Base-by-base conservation (phyloP, 2,113 vertebrate species). In the Antennarius striatus region DNA sequence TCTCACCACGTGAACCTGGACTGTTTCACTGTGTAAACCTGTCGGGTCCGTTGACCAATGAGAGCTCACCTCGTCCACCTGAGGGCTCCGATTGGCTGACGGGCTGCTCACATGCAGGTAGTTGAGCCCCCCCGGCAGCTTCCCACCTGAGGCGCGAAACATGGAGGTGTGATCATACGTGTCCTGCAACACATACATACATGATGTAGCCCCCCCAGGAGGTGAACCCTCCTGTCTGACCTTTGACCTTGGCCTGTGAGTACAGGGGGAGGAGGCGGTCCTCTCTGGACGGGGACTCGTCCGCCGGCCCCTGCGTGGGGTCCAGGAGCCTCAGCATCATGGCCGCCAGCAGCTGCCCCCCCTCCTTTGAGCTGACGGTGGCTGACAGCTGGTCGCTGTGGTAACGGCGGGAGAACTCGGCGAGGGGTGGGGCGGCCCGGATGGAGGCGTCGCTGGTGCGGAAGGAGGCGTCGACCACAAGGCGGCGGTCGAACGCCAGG, bases 21-120 rank as follows among this genome's bases (percentile, higher is more conserved):
- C 32, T 36, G 32, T 36, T 36, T 36, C 32, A 7, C 32, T 36
- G 3, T 14, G 22, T 22, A 2, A 22, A 22, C 22, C 22, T 36
- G 32, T 36, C 32, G 3, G 32, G n/a, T 14, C 3, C 2, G 15
- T 4, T 7, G 22, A 5, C 2, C 2, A 30, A 16, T 57, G 0
- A 22, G 28, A 13, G 15, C 79, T 36, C 86, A 97, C 96, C 1
- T 77, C 87, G 68, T 90, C 79, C 53, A 73, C 46, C 0, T 58
- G 42, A 14, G 75, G 43, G 64, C 69, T 74, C 53, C n/a, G 51
- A 22, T 7, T 4, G 12, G 92, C 53, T 30, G 83, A 79, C 2
- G 97, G 95, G 85, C 94, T 96, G 65, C 89, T 79, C 39, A 96
- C 28, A 15, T 95, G 93, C 63, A 99, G 89, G 71, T 96, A 99